Base-by-base conservation (phyloP, 2,113 vertebrate species). In the Reinhardtius hippoglossoides region DNA sequence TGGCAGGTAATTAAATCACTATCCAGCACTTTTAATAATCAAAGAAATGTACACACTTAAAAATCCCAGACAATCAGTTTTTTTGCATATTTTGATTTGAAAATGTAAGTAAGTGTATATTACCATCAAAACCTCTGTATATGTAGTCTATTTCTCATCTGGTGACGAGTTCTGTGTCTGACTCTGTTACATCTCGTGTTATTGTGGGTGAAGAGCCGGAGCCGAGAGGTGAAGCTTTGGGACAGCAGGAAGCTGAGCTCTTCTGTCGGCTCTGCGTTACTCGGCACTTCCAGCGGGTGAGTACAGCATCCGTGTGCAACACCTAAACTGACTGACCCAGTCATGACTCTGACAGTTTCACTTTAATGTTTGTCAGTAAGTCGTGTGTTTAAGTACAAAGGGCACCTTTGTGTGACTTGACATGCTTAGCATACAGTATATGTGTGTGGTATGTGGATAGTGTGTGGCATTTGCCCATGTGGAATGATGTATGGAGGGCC, bases 181-280 rank as follows among this genome's bases (percentile, higher is more conserved):
- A 20, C 31, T 70, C 16, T 8, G 2, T 54, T 66, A 16, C 42
- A 5, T 42, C 1, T 50, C 20, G 2, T 65, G 37, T 16, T 69
- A 2, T 56, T 67, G 5, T 75, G 15, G 54, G 64, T 84, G 59
- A 88, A 99, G 97, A 93, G 97, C 93, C 94, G 95, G 31, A 94
- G 94, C 71, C 94, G 94, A 31, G 97, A 99, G 91, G 93, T 95
- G 71, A 94, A 91, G 81, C 94, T 99, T 31, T 99, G 97, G 97
- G 97, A 99, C 93, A 94, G 76, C 0, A 94, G 97, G 69, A 92
- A 72, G 27, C 86, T 98, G 88, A 91, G 83, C 72, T 89, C 90
- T 3, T 95, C 96, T 0, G 27, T 93, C 66, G 83, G 94, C 71
- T 94, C 94, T 0, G 0, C 92, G 88, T 92, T 94, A 0, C 89